These are phyloP conservation scores for Drosophila macrospina DNA, from an alignment of 2,888 invertebrate species.

Conservation along the genomic window DNA sequence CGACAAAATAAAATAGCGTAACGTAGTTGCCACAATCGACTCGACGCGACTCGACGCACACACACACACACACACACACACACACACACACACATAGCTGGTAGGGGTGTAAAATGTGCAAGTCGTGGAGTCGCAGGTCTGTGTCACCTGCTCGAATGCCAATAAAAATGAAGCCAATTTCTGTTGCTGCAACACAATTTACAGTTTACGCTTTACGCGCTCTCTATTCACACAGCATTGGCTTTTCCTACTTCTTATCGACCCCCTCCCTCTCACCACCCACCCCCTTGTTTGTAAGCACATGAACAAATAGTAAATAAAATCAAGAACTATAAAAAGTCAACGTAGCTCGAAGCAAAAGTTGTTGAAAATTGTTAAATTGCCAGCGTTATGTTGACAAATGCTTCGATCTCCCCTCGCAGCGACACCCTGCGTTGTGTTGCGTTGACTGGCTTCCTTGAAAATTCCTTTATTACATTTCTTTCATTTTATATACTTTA, in stretches of 20 bases:
- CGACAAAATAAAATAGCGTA: conserved; percentile 59
- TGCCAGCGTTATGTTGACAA: conserved; percentile 72
- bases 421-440: not conserved
- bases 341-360: conserved; percentile 25
- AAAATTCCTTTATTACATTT: conserved; percentile 23
- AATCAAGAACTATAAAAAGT: conserved; percentile 73
- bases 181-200: conserved; percentile 66
- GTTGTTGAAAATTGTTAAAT: conserved; percentile 47
- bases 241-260: not conserved
- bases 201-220: conserved; percentile 70
- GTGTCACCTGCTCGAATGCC: conserved; percentile 54
- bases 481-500: not conserved
- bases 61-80: not conserved
- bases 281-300: too few relatives aligned
- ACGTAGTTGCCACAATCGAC: conserved; percentile 63
- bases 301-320: conserved; percentile 74
- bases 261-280: too few relatives aligned
- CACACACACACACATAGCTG: not conserved
- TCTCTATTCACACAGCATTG: conserved; percentile 31
- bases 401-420: conserved; percentile 39
- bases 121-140: not conserved
- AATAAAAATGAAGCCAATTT: conserved; percentile 79
- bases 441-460: conserved; percentile 37
- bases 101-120: too few relatives aligned
- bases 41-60: conserved; percentile 14